Evolutionary conservation across 2,888 invertebrate species (phyloP).

Genomic region (Lithosia quadra): DNA sequence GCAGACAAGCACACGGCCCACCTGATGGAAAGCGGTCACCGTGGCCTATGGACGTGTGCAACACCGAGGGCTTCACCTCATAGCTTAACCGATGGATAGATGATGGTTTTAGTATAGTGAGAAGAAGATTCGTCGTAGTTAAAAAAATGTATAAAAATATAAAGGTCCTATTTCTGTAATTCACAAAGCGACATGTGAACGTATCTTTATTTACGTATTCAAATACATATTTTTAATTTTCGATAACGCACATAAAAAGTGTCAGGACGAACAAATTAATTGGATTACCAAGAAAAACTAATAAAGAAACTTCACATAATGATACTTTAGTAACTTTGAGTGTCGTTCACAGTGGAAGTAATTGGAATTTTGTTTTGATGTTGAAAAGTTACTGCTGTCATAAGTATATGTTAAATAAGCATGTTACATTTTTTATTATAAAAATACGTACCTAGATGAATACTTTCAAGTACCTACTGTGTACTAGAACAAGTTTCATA

Average conservation of each 20-base stretch:
- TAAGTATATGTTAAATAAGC: background rate
- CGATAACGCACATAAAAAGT: background rate
- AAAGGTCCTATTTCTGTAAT: background rate
- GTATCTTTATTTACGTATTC: background rate
- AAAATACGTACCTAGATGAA: background rate
- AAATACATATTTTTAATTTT: constrained; percentile 3
- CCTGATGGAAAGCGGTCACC: too few species aligned
- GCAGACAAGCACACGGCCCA: too few species aligned
- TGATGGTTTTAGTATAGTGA: too few species aligned
- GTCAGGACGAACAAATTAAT: constrained; percentile 4
- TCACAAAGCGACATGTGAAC: background rate
- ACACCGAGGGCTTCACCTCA: too few species aligned
- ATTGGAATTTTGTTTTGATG: background rate
- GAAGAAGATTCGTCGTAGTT: too few species aligned
- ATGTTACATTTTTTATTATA: background rate
- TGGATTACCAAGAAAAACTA: constrained; percentile 16
- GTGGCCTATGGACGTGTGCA: too few species aligned
- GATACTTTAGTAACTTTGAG: constrained; percentile 1
- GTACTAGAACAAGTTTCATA: background rate
- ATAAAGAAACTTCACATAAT: constrained; percentile 2
- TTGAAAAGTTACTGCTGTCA: background rate
- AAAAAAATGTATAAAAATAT: background rate
- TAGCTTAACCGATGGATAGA: too few species aligned
- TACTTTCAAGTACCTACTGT: background rate
- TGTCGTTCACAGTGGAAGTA: background rate